These are phyloP conservation scores for Sitobion miscanthi DNA, from an alignment of 1,140 invertebrate species.

Conservation along the genomic window DNA sequence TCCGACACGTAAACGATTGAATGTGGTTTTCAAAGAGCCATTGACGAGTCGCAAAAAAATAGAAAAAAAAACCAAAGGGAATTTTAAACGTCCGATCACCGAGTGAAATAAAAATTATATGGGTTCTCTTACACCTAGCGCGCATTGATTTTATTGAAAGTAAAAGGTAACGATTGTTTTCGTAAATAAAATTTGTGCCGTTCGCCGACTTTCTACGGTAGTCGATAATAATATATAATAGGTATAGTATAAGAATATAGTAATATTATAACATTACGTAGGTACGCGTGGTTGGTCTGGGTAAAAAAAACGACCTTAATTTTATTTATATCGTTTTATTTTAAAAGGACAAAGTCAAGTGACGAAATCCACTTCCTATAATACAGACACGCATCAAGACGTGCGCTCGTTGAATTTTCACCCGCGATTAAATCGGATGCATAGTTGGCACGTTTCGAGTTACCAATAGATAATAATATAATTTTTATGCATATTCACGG, in stretches of 20 bases:
- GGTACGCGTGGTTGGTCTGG: background rate
- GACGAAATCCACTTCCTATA: background rate
- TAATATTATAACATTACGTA: background rate
- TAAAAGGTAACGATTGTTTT: background rate
- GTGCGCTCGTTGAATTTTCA: background rate
- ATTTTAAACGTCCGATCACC: constrained; percentile 22
- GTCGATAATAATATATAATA: background rate
- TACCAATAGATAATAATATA: background rate
- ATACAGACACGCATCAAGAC: background rate
- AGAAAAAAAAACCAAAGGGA: background rate
- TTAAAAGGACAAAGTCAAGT: background rate
- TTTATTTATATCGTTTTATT: background rate
- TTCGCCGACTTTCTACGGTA: background rate
- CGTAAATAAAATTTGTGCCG: background rate
- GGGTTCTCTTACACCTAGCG: background rate
- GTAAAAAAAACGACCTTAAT: background rate
- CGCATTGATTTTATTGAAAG: background rate
- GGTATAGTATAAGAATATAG: too few relatives aligned
- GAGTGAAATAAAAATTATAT: constrained; percentile 10
- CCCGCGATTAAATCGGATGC: background rate
- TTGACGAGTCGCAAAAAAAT: constrained; percentile 34
- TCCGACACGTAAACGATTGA: constrained; percentile 28
- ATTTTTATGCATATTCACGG: background rate
- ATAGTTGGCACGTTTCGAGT: background rate
- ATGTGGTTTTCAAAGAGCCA: constrained; percentile 38